Conservation (phyloP, 2,888 invertebrate species). For the Cheilosia grossa region DNA sequence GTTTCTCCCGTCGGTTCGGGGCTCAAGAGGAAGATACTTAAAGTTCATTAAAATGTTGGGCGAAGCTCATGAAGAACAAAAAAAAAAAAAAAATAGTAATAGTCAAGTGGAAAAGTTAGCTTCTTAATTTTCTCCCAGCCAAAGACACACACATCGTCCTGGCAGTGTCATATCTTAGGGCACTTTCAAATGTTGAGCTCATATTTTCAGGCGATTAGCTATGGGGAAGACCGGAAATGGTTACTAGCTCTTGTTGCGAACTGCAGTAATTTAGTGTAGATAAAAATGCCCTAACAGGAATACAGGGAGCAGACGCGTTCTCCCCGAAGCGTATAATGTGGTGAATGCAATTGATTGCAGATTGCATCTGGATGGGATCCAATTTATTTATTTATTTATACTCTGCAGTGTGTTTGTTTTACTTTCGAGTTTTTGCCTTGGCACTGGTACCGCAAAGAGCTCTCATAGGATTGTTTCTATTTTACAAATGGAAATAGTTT, state of each 20-base stretch:
- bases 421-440: slow-evolving; percentile 17
- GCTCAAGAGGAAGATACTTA: slow-evolving; percentile 47
- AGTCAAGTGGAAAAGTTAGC: slow-evolving; percentile 68
- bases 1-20: slow-evolving; percentile 30
- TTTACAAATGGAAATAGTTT: slow-evolving; percentile 65
- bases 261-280: slow-evolving; percentile 37
- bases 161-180: slow-evolving; percentile 58
- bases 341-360: slow-evolving; percentile 67
- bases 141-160: slow-evolving; percentile 1
- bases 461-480: slow-evolving; percentile 53
- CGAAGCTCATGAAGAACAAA: slow-evolving; percentile 30
- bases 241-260: slow-evolving; percentile 40
- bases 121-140: slow-evolving; percentile 41
- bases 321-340: slow-evolving; percentile 15
- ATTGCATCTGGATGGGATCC: slow-evolving; percentile 69
- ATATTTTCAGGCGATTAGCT: slow-evolving; percentile 67
- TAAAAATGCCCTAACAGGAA: slow-evolving; percentile 7
- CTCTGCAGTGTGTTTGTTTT: slow-evolving; percentile 51
- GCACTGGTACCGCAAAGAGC: slow-evolving; percentile 7
- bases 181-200: slow-evolving; percentile 57
- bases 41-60: slow-evolving; percentile 61
- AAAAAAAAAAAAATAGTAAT: slow-evolving; percentile 16
- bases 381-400: slow-evolving; percentile 70
- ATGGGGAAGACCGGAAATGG: slow-evolving; percentile 41
- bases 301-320: slow-evolving; percentile 5